phyloP scores from a whole-genome alignment of 2,888 invertebrate genomes.

The Sphaerophoria taeniata region DNA sequence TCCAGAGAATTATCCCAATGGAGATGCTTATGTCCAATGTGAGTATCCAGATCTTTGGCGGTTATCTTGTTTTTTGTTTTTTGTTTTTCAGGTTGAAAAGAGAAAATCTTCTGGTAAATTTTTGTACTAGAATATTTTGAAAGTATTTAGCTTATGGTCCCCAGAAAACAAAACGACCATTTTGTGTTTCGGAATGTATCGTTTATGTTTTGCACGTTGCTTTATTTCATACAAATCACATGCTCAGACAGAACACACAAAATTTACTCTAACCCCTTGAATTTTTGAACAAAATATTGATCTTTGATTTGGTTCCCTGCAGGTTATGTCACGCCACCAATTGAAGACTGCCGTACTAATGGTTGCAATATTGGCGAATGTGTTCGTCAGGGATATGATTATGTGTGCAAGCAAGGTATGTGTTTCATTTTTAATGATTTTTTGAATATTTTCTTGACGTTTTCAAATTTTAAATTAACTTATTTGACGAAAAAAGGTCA shows the following conservation, averaged over 20 bases:
- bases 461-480: slow-evolving; percentile 1
- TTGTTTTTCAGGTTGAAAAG: too few relatives aligned
- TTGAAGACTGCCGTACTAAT: slow-evolving; percentile 90
- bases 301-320: neutral
- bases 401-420: slow-evolving; percentile 85
- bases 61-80: neutral
- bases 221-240: neutral
- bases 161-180: too few relatives aligned
- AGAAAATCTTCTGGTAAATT: too few relatives aligned
- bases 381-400: slow-evolving; percentile 92
- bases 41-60: slow-evolving; percentile 82
- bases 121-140: too few relatives aligned
- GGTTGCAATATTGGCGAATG: slow-evolving; percentile 94
- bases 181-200: too few relatives aligned
- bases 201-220: neutral
- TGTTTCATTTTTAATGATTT: slow-evolving; percentile 67
- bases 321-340: slow-evolving; percentile 82
- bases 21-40: slow-evolving; percentile 94
- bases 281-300: neutral
- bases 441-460: slow-evolving; percentile 23
- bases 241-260: too few relatives aligned
- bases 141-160: too few relatives aligned
- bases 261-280: too few relatives aligned
- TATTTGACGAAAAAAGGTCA: slow-evolving; percentile 52
- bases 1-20: slow-evolving; percentile 91